Conservation (phyloP, 2,113 vertebrate genomes). For the Phycodurus eques region DNA sequence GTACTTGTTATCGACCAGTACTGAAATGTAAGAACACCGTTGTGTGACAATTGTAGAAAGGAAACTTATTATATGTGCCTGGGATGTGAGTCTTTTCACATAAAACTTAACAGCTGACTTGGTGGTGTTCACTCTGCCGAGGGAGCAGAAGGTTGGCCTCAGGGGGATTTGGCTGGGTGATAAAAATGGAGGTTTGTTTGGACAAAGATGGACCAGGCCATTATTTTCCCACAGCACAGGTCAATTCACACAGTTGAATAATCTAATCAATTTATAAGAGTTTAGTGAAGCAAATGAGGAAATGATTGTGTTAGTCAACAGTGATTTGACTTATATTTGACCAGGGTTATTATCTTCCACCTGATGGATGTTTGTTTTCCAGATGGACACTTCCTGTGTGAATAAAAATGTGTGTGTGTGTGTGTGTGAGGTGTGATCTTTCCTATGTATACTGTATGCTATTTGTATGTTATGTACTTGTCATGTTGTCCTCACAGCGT, state of each 20-base stretch:
- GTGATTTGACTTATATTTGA: neutral
- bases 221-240: constrained; percentile 68
- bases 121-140: constrained; percentile 5
- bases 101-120: constrained; percentile 2
- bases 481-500: constrained; percentile 17
- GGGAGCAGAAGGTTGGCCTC: constrained; percentile 63
- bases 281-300: neutral
- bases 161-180: constrained; percentile 39
- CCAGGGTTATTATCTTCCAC: constrained; percentile 34
- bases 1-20: too few species aligned
- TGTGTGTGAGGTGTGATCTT: constrained; percentile 34
- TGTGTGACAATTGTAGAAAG: neutral
- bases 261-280: constrained; percentile 16
- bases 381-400: constrained; percentile 45
- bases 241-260: constrained; percentile 40
- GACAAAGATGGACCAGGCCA: constrained; percentile 60
- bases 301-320: constrained; percentile 5
- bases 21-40: too few species aligned
- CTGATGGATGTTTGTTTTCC: constrained; percentile 42
- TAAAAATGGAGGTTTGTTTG: constrained; percentile 70
- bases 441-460: constrained; percentile 36
- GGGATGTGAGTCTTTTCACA: neutral
- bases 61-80: neutral
- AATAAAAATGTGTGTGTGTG: constrained; percentile 36
- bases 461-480: constrained; percentile 20